phyloP scores from a whole-genome alignment of 2,797 vertebrate genomes.

The Setipinna tenuifilis region DNA sequence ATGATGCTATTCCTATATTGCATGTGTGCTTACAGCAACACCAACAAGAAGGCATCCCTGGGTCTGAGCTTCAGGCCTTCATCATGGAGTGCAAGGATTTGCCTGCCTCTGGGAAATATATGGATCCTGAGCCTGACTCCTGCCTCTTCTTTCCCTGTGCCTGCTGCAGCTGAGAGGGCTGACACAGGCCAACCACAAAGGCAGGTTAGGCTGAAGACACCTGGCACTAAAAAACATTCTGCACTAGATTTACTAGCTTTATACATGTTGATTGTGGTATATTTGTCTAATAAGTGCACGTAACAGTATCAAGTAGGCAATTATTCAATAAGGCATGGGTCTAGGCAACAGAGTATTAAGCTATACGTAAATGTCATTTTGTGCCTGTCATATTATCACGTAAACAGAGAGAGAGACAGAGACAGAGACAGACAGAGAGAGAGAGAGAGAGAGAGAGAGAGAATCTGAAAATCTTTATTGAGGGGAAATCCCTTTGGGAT shows the following conservation, averaged over 20 bases:
- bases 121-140: slow-evolving; percentile 68
- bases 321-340: too few species aligned
- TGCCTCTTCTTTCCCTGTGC: slow-evolving; percentile 54
- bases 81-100: slow-evolving; percentile 85
- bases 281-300: neutral
- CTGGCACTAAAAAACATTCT: neutral
- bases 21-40: slow-evolving; percentile 74
- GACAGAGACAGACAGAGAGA: too few species aligned
- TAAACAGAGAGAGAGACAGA: too few species aligned
- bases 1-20: neutral
- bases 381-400: too few species aligned
- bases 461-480: too few species aligned
- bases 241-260: neutral
- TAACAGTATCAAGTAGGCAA: too few species aligned
- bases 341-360: too few species aligned
- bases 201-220: too few species aligned
- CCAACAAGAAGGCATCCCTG: slow-evolving; percentile 81
- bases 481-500: too few species aligned
- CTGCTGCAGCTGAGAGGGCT: slow-evolving; percentile 63
- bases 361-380: too few species aligned
- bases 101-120: slow-evolving; percentile 82
- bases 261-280: neutral
- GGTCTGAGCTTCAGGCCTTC: slow-evolving; percentile 84
- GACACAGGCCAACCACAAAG: neutral
- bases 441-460: too few species aligned